phyloP scores from a whole-genome alignment of 1,140 invertebrate species.

The Centruroides sculpturatus region DNA sequence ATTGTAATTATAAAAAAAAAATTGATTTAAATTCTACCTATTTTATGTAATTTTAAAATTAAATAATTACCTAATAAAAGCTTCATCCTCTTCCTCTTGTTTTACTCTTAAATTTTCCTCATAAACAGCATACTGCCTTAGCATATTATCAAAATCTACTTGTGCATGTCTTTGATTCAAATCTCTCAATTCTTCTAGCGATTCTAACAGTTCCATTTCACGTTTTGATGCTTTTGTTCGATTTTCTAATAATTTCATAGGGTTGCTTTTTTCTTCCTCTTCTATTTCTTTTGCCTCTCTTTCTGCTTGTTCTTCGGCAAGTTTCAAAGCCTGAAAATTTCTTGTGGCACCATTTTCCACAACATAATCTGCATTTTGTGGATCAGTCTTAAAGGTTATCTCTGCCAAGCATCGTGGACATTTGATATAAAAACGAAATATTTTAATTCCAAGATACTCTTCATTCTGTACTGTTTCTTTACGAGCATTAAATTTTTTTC shows the following conservation, averaged over 20 bases:
- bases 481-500: conserved; percentile 98
- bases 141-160: conserved; percentile 57
- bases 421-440: no score
- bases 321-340: conserved; percentile 92
- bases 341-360: conserved; percentile 96
- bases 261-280: conserved; percentile 95
- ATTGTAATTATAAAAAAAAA: not conserved
- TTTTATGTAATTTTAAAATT: not conserved
- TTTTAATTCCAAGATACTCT: no score
- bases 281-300: conserved; percentile 80
- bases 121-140: no score
- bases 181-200: conserved; percentile 91
- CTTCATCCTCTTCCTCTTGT: conserved; percentile 71
- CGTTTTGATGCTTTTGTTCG: conserved; percentile 90
- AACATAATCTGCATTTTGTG: conserved; percentile 93
- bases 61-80: conserved; percentile 50
- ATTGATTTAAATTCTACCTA: not conserved
- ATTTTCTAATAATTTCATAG: conserved; percentile 91
- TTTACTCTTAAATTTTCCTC: conserved; percentile 1
- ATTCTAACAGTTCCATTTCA: conserved; percentile 90
- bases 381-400: no score
- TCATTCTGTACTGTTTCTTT: no score
- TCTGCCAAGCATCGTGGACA: no score
- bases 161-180: conserved; percentile 75
- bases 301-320: conserved; percentile 90